Evolutionary conservation across 2,113 vertebrate species (phyloP).

Genomic region (Toxotes chatareus): DNA sequence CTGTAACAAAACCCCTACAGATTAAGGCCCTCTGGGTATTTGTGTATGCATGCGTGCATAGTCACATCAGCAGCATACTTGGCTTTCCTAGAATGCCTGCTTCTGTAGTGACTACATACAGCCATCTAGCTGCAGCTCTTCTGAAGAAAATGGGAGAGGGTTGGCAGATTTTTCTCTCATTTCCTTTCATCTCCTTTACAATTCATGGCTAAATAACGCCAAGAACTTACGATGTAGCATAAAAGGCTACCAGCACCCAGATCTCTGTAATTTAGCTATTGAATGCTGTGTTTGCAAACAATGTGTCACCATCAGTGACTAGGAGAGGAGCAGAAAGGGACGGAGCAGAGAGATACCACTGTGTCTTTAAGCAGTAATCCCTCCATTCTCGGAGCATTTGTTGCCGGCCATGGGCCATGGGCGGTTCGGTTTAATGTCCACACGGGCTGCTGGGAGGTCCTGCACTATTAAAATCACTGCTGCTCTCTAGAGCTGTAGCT

Average conservation of each 20-base stretch:
- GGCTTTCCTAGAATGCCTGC: constrained; percentile 71
- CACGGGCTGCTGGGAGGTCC: constrained; percentile 80
- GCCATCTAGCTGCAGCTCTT: constrained; percentile 85
- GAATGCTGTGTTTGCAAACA: constrained; percentile 44
- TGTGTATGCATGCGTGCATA: constrained; percentile 41
- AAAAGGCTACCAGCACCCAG: constrained; percentile 25
- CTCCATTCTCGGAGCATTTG: constrained; percentile 80
- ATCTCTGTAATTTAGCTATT: constrained; percentile 29
- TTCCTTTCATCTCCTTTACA: constrained; percentile 39
- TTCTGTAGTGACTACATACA: constrained; percentile 81
- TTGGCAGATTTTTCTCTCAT: constrained; percentile 34
- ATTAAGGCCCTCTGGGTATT: constrained; percentile 29
- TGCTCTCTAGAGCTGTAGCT: constrained; percentile 49
- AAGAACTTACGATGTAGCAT: constrained; percentile 43
- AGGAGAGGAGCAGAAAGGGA: constrained; percentile 33
- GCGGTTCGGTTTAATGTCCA: constrained; percentile 82
- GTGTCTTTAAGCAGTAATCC: constrained; percentile 85
- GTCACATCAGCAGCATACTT: constrained; percentile 35
- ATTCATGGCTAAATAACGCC: constrained; percentile 27
- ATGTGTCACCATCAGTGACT: constrained; percentile 40
- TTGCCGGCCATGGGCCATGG: constrained; percentile 80
- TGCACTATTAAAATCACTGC: constrained; percentile 72
- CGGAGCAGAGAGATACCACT: constrained; percentile 61
- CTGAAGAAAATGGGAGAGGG: constrained; percentile 34
- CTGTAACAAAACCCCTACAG: constrained; percentile 32